Evolutionary conservation across 1,140 invertebrate species (phyloP).

Genomic region (Ericerus pela): DNA sequence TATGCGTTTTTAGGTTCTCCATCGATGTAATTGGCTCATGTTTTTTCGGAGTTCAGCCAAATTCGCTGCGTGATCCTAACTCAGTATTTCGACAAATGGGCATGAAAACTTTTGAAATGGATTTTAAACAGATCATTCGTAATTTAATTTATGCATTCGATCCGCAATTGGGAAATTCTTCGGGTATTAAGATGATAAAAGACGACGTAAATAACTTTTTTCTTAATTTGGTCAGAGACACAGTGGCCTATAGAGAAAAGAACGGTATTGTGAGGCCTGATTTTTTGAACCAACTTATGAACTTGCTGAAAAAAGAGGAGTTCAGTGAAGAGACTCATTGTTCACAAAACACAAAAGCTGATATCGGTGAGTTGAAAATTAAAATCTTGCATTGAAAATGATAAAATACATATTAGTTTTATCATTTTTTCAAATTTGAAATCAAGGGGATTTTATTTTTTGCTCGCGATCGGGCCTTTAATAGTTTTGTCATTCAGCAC

Average conservation of each 20-base stretch:
- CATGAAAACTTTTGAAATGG: slow-evolving; percentile 14
- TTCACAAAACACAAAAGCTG: no score
- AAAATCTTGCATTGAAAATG: no score
- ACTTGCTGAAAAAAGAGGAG: no score
- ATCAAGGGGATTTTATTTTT: no score
- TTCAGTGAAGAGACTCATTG: no score
- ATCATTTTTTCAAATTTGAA: no score
- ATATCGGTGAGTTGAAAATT: no score
- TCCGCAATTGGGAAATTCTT: not conserved
- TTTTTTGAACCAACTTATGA: slow-evolving; percentile 26
- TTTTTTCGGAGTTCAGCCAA: slow-evolving; percentile 28
- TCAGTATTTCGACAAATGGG: slow-evolving; percentile 25
- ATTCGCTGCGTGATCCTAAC: slow-evolving; percentile 24
- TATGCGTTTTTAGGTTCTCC: slow-evolving; percentile 3
- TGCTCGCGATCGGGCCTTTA: no score
- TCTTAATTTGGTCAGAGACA: slow-evolving; percentile 19
- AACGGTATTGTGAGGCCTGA: slow-evolving; percentile 27
- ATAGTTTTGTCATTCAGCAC: no score
- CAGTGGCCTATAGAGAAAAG: slow-evolving; percentile 24
- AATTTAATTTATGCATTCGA: not conserved
- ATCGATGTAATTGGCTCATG: slow-evolving; percentile 27
- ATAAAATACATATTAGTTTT: no score
- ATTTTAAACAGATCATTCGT: not conserved
- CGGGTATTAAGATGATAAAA: no score
- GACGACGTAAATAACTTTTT: slow-evolving; percentile 27